Percentiles rank a stretch among this genome's conserved stretches.
Evolutionary conservation across 2,888 invertebrate genomes (phyloP).

Genomic region (Plagodis pulveraria): DNA sequence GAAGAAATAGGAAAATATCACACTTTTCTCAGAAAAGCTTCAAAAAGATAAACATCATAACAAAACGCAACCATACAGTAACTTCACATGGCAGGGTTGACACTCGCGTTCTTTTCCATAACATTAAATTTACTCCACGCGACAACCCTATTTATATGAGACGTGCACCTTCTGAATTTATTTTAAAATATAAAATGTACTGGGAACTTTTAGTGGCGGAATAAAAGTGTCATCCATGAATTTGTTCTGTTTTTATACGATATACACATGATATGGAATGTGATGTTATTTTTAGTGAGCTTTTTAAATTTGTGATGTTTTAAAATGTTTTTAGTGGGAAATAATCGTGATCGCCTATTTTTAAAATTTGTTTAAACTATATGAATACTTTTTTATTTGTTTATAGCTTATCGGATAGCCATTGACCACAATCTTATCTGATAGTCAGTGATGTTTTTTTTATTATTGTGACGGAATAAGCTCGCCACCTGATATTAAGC

Average conservation of each 20-base stretch:
- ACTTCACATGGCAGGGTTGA: slow-evolving; percentile 30
- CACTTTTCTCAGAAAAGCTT: slow-evolving; percentile 3
- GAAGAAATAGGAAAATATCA: no score
- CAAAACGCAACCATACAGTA: slow-evolving; percentile 9
- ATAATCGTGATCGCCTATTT: no score
- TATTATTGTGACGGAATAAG: no score
- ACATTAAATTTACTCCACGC: slow-evolving; percentile 32
- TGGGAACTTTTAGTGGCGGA: slow-evolving; percentile 35
- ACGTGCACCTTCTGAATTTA: slow-evolving; percentile 29
- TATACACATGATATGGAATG: slow-evolving; percentile 11
- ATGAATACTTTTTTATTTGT: no score
- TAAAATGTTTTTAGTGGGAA: not conserved
- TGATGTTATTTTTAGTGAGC: slow-evolving; percentile 1
- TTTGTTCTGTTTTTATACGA: slow-evolving; percentile 14
- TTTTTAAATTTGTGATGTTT: not conserved
- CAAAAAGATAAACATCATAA: slow-evolving; percentile 17
- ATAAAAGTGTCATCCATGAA: slow-evolving; percentile 14
- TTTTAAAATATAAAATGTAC: slow-evolving; percentile 40
- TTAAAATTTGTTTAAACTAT: no score
- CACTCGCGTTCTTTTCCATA: slow-evolving; percentile 35
- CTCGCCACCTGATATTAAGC: no score
- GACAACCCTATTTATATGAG: slow-evolving; percentile 40
- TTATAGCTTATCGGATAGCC: no score
- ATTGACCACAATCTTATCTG: no score
- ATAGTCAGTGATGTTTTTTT: no score